phyloP scores from a whole-genome alignment of 2,888 invertebrate genomes.

The Tinea semifulvella region DNA sequence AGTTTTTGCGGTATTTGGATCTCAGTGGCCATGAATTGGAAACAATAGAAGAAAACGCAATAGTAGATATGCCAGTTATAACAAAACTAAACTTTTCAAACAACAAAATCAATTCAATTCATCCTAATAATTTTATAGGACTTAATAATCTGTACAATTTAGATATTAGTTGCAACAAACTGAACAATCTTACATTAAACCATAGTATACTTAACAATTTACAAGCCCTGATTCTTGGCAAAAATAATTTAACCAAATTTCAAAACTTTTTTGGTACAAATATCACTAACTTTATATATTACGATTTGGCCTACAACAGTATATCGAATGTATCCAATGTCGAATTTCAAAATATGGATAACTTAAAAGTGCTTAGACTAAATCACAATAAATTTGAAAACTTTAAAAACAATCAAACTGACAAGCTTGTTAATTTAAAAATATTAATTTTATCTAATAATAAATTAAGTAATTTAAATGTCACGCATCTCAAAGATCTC shows the following conservation, averaged over 20 bases:
- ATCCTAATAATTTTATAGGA: conserved; percentile 34
- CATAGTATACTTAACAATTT: conserved; percentile 29
- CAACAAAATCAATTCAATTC: conserved; percentile 35
- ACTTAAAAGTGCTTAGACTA: conserved; percentile 34
- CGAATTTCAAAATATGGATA: conserved; percentile 26
- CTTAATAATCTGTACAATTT: conserved; percentile 42
- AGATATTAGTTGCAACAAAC: conserved; percentile 41
- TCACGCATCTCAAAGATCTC: conserved; percentile 36
- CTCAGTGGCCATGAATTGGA: conserved; percentile 36
- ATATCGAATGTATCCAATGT: conserved; percentile 26
- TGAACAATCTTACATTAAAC: conserved; percentile 29
- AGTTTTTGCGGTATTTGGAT: conserved; percentile 38
- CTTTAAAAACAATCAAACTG: conserved; percentile 37
- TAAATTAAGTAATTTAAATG: conserved; percentile 32
- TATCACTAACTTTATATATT: conserved; percentile 19
- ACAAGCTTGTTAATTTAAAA: conserved; percentile 32
- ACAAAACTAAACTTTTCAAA: conserved; percentile 42
- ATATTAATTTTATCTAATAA: conserved; percentile 38
- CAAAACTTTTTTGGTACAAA: conserved; percentile 13
- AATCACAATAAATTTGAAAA: conserved; percentile 34
- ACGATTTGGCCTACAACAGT: conserved; percentile 26
- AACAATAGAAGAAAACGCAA: conserved; percentile 34
- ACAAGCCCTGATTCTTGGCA: conserved; percentile 39
- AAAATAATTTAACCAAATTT: conserved; percentile 32
- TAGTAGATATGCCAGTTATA: conserved; percentile 38